Evolutionary conservation across 2,113 vertebrate species (phyloP), one percentile per base, ranked within the genome.

Genomic region (Channa maculata): DNA sequence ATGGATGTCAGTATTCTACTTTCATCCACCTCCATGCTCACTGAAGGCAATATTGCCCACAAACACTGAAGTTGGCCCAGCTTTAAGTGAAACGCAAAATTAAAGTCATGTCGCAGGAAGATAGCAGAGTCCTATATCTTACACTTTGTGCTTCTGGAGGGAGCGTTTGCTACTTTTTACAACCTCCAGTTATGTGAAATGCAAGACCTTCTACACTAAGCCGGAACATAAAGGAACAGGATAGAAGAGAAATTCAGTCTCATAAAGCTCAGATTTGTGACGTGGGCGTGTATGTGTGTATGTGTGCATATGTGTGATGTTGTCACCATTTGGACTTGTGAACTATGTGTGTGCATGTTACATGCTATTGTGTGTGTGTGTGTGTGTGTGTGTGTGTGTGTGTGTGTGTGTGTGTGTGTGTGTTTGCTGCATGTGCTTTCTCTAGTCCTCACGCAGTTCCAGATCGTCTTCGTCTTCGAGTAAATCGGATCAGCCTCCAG

Each of bases 401-500:
- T 45, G 48, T 62, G 15, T 24, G 52, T 38, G 38, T 60, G 37
- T 44, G 37, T n/a, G 3, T 38, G 33, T 37, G 36, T 57, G 54
- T 45, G 48, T 62, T 33, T 24, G 52, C 24, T 38, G 38, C 55
- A 33, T 44, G 37, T n/a, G 62, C 34, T 2, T 72, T 77, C 91
- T 91, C 37, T 90, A 99, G 97, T 83, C 96, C 97, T 71, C 98
- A 99, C 65, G 95, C 96, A 15, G 94, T 98, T 77, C 97, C 97
- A 10, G 97, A 98, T 54, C 97, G 98, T 8, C 94, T 99, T 73
- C 93, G 98, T 62, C 96, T 99, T 78, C 94, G 97, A 44, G 97
- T 99, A 85, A 99, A 98, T 88, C 94, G 96, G 74, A 96, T 99
- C 92, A 93, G 95, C 89, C 94, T 98, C 14, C 96, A 96, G 69